Conservation (phyloP, 2,888 invertebrate species). For the Apodemia zela region DNA sequence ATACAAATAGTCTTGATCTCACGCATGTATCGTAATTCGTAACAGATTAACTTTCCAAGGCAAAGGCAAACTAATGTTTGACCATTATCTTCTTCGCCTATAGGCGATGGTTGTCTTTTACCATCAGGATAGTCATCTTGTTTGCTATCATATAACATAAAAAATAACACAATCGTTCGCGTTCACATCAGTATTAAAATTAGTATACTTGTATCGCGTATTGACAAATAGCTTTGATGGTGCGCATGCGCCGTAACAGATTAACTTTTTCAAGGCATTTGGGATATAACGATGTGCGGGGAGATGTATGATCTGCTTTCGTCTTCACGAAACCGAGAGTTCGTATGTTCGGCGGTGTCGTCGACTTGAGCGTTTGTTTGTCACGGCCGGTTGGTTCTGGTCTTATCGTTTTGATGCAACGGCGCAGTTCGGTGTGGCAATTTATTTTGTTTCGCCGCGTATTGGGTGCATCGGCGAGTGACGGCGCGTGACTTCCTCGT, state of each 20-base stretch:
- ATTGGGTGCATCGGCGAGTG: slow-evolving; percentile 38
- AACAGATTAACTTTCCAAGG: too few relatives aligned
- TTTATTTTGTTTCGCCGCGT: slow-evolving; percentile 57
- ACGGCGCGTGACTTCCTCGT: slow-evolving; percentile 50
- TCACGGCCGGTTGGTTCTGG: slow-evolving; percentile 63
- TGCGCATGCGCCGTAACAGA: slow-evolving; percentile 58
- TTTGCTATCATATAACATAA: too few relatives aligned
- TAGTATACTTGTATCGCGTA: neutral
- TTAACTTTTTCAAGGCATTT: slow-evolving; percentile 65
- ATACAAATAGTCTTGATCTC: too few relatives aligned
- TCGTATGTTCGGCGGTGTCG: slow-evolving; percentile 74
- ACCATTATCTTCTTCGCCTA: too few relatives aligned
- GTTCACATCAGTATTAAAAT: too few relatives aligned
- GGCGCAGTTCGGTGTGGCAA: slow-evolving; percentile 48
- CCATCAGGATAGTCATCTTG: too few relatives aligned
- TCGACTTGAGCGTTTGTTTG: slow-evolving; percentile 77
- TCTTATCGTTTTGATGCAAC: slow-evolving; percentile 63
- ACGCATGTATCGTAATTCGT: too few relatives aligned
- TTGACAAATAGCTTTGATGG: slow-evolving; percentile 61
- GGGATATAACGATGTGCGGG: slow-evolving; percentile 57
- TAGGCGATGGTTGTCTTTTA: too few relatives aligned
- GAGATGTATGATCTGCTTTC: slow-evolving; percentile 66
- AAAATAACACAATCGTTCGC: too few relatives aligned
- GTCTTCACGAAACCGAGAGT: slow-evolving; percentile 78
- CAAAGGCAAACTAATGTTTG: too few relatives aligned